Conservation (phyloP, 2,113 vertebrate genomes). For the Tretioscincus oriximinensis region DNA sequence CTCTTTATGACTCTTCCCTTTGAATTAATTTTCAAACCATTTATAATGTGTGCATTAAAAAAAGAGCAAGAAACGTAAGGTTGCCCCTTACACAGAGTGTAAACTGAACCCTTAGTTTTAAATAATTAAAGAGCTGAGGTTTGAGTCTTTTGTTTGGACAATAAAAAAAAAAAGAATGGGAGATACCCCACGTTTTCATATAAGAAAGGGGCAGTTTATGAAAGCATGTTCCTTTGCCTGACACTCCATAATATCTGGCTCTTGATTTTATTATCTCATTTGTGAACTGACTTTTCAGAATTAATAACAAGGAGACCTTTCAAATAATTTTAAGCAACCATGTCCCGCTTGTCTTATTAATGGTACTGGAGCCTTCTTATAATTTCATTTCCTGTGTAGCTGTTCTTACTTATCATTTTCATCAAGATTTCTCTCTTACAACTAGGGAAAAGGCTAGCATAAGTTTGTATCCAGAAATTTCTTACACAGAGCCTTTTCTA, state of each 20-base stretch:
- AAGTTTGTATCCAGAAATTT: too few relatives aligned
- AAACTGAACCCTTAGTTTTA: background rate
- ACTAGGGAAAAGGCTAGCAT: background rate
- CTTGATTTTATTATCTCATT: background rate
- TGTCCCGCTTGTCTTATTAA: background rate
- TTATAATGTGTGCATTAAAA: background rate
- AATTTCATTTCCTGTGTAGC: background rate
- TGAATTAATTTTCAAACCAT: background rate
- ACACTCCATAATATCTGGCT: background rate
- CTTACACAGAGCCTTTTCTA: too few relatives aligned
- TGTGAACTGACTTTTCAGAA: background rate
- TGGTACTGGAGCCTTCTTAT: background rate
- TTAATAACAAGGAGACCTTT: background rate
- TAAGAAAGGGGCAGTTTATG: background rate
- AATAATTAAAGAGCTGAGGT: background rate
- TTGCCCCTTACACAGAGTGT: background rate
- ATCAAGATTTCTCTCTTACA: background rate
- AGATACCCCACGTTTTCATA: background rate
- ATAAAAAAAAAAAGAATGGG: background rate
- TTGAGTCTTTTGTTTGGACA: background rate
- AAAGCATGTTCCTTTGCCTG: background rate
- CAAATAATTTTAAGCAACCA: background rate
- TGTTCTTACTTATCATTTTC: background rate
- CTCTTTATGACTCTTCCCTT: background rate
- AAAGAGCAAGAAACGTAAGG: background rate